Base-by-base conservation (phyloP, 2,888 invertebrate species). In the Drosophila anomelani region DNA sequence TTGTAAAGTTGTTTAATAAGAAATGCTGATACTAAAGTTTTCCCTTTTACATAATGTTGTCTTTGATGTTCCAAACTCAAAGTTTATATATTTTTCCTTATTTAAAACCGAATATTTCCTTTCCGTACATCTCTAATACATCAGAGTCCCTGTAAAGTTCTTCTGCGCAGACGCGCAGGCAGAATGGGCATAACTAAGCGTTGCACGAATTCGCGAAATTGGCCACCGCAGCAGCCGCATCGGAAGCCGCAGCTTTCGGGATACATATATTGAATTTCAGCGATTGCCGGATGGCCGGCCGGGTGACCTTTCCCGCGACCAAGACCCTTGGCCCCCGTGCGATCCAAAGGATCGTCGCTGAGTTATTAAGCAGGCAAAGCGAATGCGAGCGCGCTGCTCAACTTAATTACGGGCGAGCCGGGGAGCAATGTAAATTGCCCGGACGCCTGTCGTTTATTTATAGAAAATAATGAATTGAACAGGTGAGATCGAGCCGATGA, bases 401-500 rank as follows among this genome's bases (percentile, higher is more conserved):
- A 84, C 82, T 84, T 85, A 84, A 85, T 85, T 87, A 85, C 82
- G 80, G 73, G 12, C 49, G 34, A 49, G 46, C 68, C 12, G 67
- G 67, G 39, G 4, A 67, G 68, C 67, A 67, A 84, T 87, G 84
- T 84, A 87, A 87, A 87, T 86, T 84, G 82, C 59, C 70, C 73
- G 61, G 68, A 59, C 54, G 64, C 54, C 82, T 77, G 85, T 82
- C 85, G 85, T 88, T 85, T 85, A 88, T 85, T 85, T 85, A 85
- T 85, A 85, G 85, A 85, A 85, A 85, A 85, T 85, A 85, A 89
- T 89, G 85, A 88, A 90, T 84, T 88, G 90, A 84, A 85, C 88
- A 88, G 88, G 87, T 90, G 88, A 88, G 88, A 88, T 88, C 89
- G 79, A 78, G 79, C 76, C 87, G 80, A 85, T 88, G 89, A 88